Conservation (phyloP, 2,888 invertebrate species). For the Dorcus parallelipipedus region DNA sequence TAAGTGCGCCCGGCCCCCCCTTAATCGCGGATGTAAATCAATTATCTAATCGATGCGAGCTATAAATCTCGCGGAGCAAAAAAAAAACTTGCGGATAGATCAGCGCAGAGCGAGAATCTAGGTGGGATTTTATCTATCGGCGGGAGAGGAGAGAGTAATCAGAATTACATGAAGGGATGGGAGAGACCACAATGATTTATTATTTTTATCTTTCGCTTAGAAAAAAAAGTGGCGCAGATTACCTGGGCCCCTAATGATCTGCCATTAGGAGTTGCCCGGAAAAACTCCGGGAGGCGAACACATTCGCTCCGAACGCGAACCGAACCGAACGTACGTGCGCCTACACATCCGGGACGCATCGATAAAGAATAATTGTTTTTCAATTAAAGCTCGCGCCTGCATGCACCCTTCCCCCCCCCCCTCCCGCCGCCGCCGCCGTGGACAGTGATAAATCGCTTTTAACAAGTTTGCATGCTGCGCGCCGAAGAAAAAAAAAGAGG, state of each 20-base stretch:
- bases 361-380: conserved; percentile 18
- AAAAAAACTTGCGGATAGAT: too few species aligned
- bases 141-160: conserved; percentile 30
- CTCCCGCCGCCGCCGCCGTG: too few species aligned
- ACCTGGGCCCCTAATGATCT: conserved; percentile 49
- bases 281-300: conserved; percentile 31
- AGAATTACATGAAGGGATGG: conserved; percentile 40
- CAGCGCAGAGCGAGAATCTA: background rate
- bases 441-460: conserved; percentile 4
- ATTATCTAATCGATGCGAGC: too few species aligned
- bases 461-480: background rate
- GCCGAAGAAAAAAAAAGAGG: background rate
- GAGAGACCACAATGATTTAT: conserved; percentile 47
- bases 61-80: too few species aligned
- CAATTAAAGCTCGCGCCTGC: conserved; percentile 15
- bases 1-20: too few species aligned
- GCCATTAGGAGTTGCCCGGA: conserved; percentile 45
- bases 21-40: too few species aligned
- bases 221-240: conserved; percentile 46
- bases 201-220: conserved; percentile 45
- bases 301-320: background rate
- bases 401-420: background rate
- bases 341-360: conserved; percentile 2
- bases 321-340: conserved; percentile 10
- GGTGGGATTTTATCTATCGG: conserved; percentile 30